phyloP scores from a whole-genome alignment of 2,797 vertebrate genomes.

The Danio jaintianensis region DNA sequence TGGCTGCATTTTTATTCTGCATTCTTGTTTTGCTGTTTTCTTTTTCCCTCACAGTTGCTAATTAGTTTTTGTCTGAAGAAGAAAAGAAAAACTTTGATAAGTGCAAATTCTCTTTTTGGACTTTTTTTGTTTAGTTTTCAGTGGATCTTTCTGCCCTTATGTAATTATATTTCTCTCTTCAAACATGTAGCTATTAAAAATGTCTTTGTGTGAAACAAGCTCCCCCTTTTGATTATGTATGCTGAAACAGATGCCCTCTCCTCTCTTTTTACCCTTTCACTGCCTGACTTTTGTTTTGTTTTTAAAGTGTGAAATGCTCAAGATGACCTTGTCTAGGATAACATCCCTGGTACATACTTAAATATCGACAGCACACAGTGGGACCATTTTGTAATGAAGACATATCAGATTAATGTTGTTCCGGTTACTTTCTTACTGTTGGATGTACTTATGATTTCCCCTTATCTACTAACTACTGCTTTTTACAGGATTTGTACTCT shows the following conservation, averaged over 20 bases:
- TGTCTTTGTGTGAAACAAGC: constrained; percentile 83
- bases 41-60: constrained; percentile 78
- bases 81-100: constrained; percentile 77
- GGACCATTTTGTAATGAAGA: constrained; percentile 91
- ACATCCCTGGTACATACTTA: constrained; percentile 77
- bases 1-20: constrained; percentile 85
- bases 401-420: constrained; percentile 82
- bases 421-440: constrained; percentile 82
- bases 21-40: constrained; percentile 90
- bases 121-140: constrained; percentile 83
- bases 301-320: constrained; percentile 71
- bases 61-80: constrained; percentile 83
- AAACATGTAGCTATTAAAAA: constrained; percentile 80
- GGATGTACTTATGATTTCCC: constrained; percentile 85
- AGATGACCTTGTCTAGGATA: constrained; percentile 56
- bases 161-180: constrained; percentile 78
- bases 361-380: constrained; percentile 93
- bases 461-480: constrained; percentile 82
- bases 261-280: constrained; percentile 88
- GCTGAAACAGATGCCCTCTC: constrained; percentile 86
- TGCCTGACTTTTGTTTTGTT: constrained; percentile 86
- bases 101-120: constrained; percentile 80
- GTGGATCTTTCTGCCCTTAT: constrained; percentile 80
- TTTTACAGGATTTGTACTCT: constrained; percentile 87
- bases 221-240: constrained; percentile 80